Conservation (phyloP, 2,113 vertebrate genomes). For the Thomomys bottae region DNA sequence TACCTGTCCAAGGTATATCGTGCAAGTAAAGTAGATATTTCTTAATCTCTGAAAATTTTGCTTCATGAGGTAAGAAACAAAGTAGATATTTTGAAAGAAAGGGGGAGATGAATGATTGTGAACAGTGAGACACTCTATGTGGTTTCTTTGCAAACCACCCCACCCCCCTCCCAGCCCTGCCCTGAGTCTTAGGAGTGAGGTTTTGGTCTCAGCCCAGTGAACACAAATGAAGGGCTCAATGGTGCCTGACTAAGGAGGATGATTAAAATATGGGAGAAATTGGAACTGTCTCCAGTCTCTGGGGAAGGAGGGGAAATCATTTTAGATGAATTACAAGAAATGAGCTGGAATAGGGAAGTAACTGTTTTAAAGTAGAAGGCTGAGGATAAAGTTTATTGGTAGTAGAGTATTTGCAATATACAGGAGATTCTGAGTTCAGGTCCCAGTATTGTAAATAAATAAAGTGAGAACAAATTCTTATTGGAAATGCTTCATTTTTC, state of each 20-base stretch:
- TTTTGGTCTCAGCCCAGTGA: no score
- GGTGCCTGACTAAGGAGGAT: not conserved
- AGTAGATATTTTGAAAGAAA: not conserved
- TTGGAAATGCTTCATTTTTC: not conserved
- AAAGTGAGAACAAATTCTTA: not conserved
- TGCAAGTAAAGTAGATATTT: constrained; percentile 3
- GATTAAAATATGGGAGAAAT: not conserved
- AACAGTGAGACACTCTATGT: not conserved
- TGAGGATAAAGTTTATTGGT: not conserved
- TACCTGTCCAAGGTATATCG: not conserved
- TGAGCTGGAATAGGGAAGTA: not conserved
- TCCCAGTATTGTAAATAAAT: not conserved
- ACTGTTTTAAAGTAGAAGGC: not conserved
- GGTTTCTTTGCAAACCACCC: no score
- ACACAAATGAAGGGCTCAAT: no score
- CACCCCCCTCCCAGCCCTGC: no score
- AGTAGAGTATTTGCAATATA: not conserved
- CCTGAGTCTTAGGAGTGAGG: no score
- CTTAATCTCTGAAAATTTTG: not conserved
- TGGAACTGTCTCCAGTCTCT: not conserved
- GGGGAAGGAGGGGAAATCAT: not conserved
- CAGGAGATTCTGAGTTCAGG: no score
- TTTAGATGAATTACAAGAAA: not conserved
- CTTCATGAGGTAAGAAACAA: not conserved
- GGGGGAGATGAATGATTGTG: not conserved